A percentile compares a stretch with the other conserved stretches of the same genome.
phyloP scores from a whole-genome alignment of 2,113 vertebrate species.

The Oncorhynchus kisutch region DNA sequence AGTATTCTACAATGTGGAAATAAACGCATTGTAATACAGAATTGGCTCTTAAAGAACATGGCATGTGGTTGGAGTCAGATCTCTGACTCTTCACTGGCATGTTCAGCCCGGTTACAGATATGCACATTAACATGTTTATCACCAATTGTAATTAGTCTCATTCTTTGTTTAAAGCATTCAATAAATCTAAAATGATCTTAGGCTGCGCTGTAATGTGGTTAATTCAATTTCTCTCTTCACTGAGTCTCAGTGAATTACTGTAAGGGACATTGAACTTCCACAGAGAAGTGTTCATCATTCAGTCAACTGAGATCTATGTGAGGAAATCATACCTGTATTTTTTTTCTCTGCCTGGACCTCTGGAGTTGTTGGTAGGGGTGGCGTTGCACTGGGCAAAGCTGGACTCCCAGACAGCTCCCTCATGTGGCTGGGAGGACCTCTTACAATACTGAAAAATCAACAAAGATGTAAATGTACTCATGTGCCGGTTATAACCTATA shows the following conservation, averaged over 20 bases:
- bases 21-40: too few species aligned
- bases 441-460: conserved; percentile 67
- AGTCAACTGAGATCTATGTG: neutral
- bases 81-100: conserved; percentile 63
- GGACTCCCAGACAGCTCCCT: conserved; percentile 47
- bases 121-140: conserved; percentile 60
- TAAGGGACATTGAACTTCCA: conserved; percentile 25
- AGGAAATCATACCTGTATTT: conserved; percentile 55
- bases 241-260: conserved; percentile 39
- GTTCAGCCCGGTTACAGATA: conserved; percentile 40
- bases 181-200: conserved; percentile 56
- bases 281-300: neutral
- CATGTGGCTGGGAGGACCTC: conserved; percentile 36
- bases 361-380: conserved; percentile 30
- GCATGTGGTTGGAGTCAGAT: conserved; percentile 60
- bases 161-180: conserved; percentile 32
- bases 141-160: conserved; percentile 61
- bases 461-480: neutral
- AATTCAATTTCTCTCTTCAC: conserved; percentile 58
- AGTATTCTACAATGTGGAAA: conserved; percentile 12
- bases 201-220: conserved; percentile 44
- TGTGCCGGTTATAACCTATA: neutral
- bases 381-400: conserved; percentile 48
- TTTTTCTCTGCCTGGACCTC: conserved; percentile 36
- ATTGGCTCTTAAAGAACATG: too few species aligned